Base-by-base conservation (phyloP, 2,113 vertebrate genomes). In the Eptesicus fuscus region DNA sequence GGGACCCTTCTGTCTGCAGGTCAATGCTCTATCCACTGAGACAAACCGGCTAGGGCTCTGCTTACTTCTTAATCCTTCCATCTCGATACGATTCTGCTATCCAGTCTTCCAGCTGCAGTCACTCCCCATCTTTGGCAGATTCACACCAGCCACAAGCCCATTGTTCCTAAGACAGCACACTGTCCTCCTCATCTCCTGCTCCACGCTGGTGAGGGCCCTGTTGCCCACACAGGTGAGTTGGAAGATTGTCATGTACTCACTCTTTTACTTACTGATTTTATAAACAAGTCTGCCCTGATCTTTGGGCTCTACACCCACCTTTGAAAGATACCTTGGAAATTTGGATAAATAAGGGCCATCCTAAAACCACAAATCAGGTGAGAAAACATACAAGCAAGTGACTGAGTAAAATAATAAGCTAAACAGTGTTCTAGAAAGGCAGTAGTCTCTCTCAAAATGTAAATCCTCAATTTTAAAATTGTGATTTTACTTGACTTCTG, bases 141-240 rank as follows among this genome's bases (percentile, higher is more conserved):
- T 47, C 4, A 70, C 73, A 30, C 9, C 7, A 13, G 20, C 61
- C 25, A 22, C 22, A n/a, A 28, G 42, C 20, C 0, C 7, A 30
- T 30, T n/a, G 30, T 78, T 94, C 35, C 28, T 4, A 3, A 67
- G 51, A n/a, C 13, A 67, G 20, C 2, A 37, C 23, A 2, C 3
- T 37, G 49, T 42, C 61, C 0, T 0, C 3, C 1, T n/a, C 37
- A 4, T 65, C n/a, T 67, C 20, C 22, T 40, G 4, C 30, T 83
- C 53, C 30, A 4, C 65, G 12, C 32, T 35, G 59, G 25, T 35
- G n/a, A 4, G 4, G 28, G 4, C 12, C 4, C 4, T 30, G 1
- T 18, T 7, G 13, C 20, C 11, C 37, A 56, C 10, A 18, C 0
- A 17, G n/a, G 17, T 13, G 25, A 25, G 2, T 5, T 5, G 35